Evolutionary conservation across 2,888 invertebrate genomes (phyloP).

Genomic region (Acrobasis repandana): DNA sequence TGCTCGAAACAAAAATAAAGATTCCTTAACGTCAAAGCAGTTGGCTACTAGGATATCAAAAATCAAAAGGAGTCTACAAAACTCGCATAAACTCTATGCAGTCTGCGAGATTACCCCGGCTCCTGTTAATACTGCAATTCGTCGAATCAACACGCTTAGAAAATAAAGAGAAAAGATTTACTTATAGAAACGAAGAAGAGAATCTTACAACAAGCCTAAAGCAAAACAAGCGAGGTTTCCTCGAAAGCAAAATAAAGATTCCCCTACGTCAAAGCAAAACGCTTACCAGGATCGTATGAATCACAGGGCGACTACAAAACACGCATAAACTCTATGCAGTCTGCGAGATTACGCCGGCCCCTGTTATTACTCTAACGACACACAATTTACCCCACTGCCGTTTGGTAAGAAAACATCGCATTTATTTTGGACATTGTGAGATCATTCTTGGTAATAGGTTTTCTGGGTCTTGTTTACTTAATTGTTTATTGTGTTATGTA

Average conservation of each 20-base stretch:
- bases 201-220: no score
- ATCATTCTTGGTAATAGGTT: background rate
- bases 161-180: no score
- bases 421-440: background rate
- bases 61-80: slow-evolving; percentile 16
- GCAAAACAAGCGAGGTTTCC: no score
- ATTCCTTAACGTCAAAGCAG: background rate
- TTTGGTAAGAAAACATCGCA: background rate
- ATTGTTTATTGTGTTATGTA: background rate
- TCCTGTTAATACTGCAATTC: slow-evolving; percentile 6
- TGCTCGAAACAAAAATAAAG: background rate
- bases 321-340: slow-evolving; percentile 8
- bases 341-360: slow-evolving; percentile 8
- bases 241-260: background rate
- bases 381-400: slow-evolving; percentile 8
- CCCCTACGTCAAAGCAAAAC: background rate
- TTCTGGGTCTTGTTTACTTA: background rate
- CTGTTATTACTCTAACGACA: slow-evolving; percentile 15
- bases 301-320: slow-evolving; percentile 16
- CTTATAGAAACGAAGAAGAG: no score
- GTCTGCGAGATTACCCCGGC: slow-evolving; percentile 3
- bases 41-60: background rate
- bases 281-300: background rate
- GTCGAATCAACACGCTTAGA: no score
- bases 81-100: slow-evolving; percentile 5